phyloP scores from a whole-genome alignment of 2,888 invertebrate genomes.

The Buathra laborator region DNA sequence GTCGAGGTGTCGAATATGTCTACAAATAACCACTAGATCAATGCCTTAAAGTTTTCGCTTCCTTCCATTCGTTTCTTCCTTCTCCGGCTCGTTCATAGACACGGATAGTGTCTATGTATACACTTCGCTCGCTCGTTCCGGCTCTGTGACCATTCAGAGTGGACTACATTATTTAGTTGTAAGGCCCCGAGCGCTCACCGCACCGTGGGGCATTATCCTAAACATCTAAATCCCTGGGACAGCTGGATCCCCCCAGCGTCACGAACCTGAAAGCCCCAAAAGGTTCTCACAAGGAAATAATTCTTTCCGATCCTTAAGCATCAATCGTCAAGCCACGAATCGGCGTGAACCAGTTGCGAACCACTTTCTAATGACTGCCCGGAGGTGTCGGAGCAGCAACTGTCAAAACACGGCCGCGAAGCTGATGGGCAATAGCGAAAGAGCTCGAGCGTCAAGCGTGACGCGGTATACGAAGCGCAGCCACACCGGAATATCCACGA shows the following conservation, averaged over 20 bases:
- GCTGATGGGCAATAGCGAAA: conserved; percentile 61
- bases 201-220: conserved; percentile 83
- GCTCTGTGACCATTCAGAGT: conserved; percentile 80
- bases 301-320: not conserved
- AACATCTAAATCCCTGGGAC: conserved; percentile 85
- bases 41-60: conserved; percentile 72
- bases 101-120: conserved; percentile 6
- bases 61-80: conserved; percentile 52
- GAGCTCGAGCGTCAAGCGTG: conserved; percentile 71
- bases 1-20: conserved; percentile 85
- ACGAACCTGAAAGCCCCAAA: not conserved
- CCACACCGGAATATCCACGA: conserved; percentile 15
- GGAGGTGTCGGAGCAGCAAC: conserved; percentile 85
- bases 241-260: conserved; percentile 79
- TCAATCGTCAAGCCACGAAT: not conserved
- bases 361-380: conserved; percentile 84
- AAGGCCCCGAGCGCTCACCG: conserved; percentile 76
- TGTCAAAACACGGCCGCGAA: conserved; percentile 84
- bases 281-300: conserved; percentile 4
- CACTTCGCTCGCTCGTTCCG: conserved; percentile 74
- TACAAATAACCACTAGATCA: conserved; percentile 85
- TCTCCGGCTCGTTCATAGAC: conserved; percentile 35
- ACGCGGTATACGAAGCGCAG: conserved; percentile 58
- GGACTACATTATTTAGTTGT: conserved; percentile 85
- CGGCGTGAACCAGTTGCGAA: conserved; percentile 77